phyloP scores from a whole-genome alignment of 2,113 vertebrate species.

The Noturus placidus region DNA sequence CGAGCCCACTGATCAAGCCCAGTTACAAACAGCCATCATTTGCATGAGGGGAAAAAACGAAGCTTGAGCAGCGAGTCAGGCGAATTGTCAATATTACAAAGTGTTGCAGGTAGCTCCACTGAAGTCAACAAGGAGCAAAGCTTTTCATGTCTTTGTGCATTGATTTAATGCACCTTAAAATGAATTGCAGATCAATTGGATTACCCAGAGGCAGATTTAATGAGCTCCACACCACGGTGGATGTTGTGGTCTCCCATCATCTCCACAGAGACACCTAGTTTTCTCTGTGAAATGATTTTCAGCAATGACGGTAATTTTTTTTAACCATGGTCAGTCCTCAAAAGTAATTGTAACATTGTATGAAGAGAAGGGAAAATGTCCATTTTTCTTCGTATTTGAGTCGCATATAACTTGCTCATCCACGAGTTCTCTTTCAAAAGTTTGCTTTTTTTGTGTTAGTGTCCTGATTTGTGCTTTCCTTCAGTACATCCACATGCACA shows the following conservation, averaged over 20 bases:
- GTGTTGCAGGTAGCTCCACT: slow-evolving; percentile 73
- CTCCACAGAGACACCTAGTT: slow-evolving; percentile 30
- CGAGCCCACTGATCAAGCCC: slow-evolving; percentile 67
- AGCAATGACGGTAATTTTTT: slow-evolving; percentile 2
- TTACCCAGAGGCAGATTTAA: slow-evolving; percentile 76
- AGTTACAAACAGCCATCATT: slow-evolving; percentile 76
- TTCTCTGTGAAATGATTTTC: slow-evolving; percentile 27
- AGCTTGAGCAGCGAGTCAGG: slow-evolving; percentile 48
- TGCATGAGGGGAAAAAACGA: slow-evolving; percentile 58
- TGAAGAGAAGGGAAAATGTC: not conserved
- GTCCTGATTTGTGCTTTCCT: not conserved
- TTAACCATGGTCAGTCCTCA: not conserved
- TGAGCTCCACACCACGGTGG: slow-evolving; percentile 67
- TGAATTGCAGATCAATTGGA: slow-evolving; percentile 80
- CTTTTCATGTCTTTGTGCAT: slow-evolving; percentile 76
- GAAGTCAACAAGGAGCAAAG: slow-evolving; percentile 70
- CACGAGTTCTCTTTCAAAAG: not conserved
- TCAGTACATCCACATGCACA: not conserved
- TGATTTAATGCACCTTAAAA: slow-evolving; percentile 76
- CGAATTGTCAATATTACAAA: slow-evolving; percentile 75
- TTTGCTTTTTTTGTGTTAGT: not conserved
- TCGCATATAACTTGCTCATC: not conserved
- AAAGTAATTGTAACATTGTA: slow-evolving; percentile 31
- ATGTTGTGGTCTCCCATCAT: slow-evolving; percentile 64
- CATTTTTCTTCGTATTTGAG: not conserved